These are phyloP conservation scores for Myotis findleyi DNA, from an alignment of 2,797 vertebrate species.

Conservation along the genomic window DNA sequence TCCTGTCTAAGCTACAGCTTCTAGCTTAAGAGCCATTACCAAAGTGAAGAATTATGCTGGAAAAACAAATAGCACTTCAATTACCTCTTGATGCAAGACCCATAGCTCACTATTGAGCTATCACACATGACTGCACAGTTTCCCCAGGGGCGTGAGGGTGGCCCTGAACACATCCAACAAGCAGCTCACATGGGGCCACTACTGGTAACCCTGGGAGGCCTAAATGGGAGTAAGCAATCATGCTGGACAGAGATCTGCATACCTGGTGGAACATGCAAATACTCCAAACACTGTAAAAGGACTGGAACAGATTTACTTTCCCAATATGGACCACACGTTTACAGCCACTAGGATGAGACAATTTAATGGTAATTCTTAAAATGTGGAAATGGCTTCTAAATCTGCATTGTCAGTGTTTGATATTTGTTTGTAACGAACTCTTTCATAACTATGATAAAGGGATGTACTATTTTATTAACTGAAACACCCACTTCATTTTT, in stretches of 20 bases:
- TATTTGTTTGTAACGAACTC: neutral
- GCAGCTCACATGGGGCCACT: neutral
- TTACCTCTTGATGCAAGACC: neutral
- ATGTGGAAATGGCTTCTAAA: neutral
- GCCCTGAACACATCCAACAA: neutral
- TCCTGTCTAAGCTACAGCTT: neutral
- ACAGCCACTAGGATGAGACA: neutral
- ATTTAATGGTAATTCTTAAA: conserved; percentile 48
- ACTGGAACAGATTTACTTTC: neutral
- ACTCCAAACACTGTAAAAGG: neutral
- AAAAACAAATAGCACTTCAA: neutral
- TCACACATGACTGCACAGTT: neutral
- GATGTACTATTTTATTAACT: conserved; percentile 23
- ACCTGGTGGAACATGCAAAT: neutral
- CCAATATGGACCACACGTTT: neutral
- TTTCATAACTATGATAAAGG: neutral
- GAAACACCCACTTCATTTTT: neutral
- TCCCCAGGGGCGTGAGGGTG: neutral
- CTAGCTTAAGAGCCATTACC: neutral
- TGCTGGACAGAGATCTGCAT: neutral
- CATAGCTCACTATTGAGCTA: neutral
- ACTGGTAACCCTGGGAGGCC: neutral
- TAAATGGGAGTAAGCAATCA: neutral
- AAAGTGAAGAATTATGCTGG: neutral
- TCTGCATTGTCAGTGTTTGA: neutral